Percentiles rank a stretch among this genome's conserved stretches.
Evolutionary conservation across 2,797 vertebrate genomes (phyloP).

Genomic region (Urophycis tenuis): DNA sequence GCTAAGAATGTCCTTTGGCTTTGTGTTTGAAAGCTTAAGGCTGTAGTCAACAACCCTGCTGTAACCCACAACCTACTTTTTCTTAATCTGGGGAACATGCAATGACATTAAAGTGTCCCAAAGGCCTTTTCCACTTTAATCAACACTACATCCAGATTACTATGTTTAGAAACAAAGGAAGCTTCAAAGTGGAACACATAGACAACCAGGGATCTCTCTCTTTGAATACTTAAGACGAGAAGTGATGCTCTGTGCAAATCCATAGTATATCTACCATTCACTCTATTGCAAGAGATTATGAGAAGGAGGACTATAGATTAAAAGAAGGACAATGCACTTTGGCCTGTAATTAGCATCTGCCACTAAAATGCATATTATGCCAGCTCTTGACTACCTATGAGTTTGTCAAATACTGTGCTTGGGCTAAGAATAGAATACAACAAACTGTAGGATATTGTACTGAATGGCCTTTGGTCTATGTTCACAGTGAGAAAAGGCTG

Average conservation of each 20-base stretch:
- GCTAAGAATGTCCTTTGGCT: not conserved
- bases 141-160: slow-evolving; percentile 29
- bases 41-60: slow-evolving; percentile 17
- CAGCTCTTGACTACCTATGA: not conserved
- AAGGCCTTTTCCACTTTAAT: slow-evolving; percentile 37
- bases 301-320: not conserved
- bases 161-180: slow-evolving; percentile 23
- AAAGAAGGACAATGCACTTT: not conserved
- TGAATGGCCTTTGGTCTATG: not conserved
- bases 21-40: slow-evolving; percentile 24
- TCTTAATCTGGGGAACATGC: slow-evolving; percentile 22
- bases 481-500: not conserved
- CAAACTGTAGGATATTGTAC: not conserved
- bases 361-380: not conserved
- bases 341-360: not conserved
- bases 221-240: not conserved
- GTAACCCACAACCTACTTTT: slow-evolving; percentile 40
- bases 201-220: slow-evolving; percentile 1
- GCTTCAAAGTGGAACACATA: slow-evolving; percentile 9
- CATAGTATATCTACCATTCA: not conserved
- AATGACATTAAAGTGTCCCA: slow-evolving; percentile 37
- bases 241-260: not conserved
- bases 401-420: not conserved
- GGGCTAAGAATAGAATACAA: not conserved
- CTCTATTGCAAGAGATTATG: not conserved